Percentiles rank a stretch among this genome's conserved stretches.
Evolutionary conservation across 2,888 invertebrate genomes (phyloP).

Genomic region (Latrodectus hesperus): DNA sequence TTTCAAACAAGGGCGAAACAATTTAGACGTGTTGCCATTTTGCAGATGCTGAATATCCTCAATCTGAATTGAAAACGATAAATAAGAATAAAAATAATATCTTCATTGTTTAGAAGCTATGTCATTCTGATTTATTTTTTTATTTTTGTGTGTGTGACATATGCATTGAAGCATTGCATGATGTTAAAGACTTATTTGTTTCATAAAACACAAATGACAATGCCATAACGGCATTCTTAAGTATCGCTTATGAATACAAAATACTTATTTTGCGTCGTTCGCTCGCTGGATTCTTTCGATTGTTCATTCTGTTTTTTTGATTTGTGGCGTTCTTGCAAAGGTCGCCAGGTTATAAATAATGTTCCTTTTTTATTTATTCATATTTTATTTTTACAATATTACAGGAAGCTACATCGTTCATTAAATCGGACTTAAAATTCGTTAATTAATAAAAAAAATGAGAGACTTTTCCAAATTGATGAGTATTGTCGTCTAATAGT

Average conservation of each 20-base stretch:
- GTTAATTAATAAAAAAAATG: too few relatives aligned
- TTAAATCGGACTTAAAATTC: too few relatives aligned
- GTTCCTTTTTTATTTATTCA: not conserved
- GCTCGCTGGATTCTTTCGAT: slow-evolving; percentile 31
- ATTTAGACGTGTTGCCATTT: slow-evolving; percentile 37
- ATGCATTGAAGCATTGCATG: slow-evolving; percentile 40
- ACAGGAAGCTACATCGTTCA: too few relatives aligned
- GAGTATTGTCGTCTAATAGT: too few relatives aligned
- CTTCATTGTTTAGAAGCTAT: slow-evolving; percentile 49
- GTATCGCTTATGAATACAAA: slow-evolving; percentile 67
- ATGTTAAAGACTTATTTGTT: slow-evolving; percentile 60
- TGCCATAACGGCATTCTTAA: slow-evolving; percentile 57
- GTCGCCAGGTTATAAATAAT: slow-evolving; percentile 57
- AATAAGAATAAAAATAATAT: slow-evolving; percentile 13
- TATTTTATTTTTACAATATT: too few relatives aligned
- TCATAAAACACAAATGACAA: slow-evolving; percentile 67
- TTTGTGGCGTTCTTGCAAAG: slow-evolving; percentile 47
- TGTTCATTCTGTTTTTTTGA: slow-evolving; percentile 58
- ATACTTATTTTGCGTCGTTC: slow-evolving; percentile 48
- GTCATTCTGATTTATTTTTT: slow-evolving; percentile 64
- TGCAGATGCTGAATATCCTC: slow-evolving; percentile 5
- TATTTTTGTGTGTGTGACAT: slow-evolving; percentile 49
- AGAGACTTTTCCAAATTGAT: too few relatives aligned
- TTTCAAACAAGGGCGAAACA: slow-evolving; percentile 47
- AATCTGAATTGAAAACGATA: slow-evolving; percentile 3